Evolutionary conservation across 1,140 invertebrate genomes (phyloP).

Genomic region (Choristoneura fumiferana): DNA sequence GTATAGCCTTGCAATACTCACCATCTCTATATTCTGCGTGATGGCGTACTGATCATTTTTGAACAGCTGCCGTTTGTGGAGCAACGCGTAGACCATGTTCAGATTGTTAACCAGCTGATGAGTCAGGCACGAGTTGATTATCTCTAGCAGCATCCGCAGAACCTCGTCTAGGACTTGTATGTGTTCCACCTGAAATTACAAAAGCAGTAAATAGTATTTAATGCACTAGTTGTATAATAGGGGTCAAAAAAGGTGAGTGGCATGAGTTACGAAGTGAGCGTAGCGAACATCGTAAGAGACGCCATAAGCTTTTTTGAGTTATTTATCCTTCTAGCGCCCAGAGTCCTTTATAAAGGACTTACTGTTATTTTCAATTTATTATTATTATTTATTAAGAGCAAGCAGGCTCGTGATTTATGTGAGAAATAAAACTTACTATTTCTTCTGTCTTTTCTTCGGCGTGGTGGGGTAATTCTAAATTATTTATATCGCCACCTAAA

Average conservation of each 20-base stretch:
- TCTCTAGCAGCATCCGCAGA: conserved; percentile 96
- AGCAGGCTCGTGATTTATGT: background rate
- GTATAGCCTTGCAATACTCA: too few relatives aligned
- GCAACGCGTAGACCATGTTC: conserved; percentile 96
- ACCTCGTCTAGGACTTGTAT: conserved; percentile 98
- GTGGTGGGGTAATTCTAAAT: conserved; percentile 62
- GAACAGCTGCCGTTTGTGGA: conserved; percentile 97
- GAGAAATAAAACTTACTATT: conserved; percentile 46
- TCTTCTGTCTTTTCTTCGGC: conserved; percentile 66
- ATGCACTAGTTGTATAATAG: too few relatives aligned
- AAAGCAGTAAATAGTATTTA: too few relatives aligned
- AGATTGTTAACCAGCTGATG: conserved; percentile 94
- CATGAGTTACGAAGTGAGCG: too few relatives aligned
- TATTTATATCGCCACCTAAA: conserved; percentile 57
- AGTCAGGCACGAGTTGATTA: conserved; percentile 95
- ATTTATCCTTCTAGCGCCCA: too few relatives aligned
- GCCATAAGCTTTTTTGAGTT: too few relatives aligned
- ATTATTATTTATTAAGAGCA: too few relatives aligned
- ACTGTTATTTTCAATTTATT: too few relatives aligned
- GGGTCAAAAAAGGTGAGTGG: too few relatives aligned
- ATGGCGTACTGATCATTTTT: conserved; percentile 94
- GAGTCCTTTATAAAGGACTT: too few relatives aligned
- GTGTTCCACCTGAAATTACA: conserved; percentile 86
- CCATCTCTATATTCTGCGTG: conserved; percentile 97
- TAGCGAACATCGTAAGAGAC: too few relatives aligned